Base-by-base conservation (phyloP, 2,888 invertebrate genomes). In the Chloroclysta siterata region DNA sequence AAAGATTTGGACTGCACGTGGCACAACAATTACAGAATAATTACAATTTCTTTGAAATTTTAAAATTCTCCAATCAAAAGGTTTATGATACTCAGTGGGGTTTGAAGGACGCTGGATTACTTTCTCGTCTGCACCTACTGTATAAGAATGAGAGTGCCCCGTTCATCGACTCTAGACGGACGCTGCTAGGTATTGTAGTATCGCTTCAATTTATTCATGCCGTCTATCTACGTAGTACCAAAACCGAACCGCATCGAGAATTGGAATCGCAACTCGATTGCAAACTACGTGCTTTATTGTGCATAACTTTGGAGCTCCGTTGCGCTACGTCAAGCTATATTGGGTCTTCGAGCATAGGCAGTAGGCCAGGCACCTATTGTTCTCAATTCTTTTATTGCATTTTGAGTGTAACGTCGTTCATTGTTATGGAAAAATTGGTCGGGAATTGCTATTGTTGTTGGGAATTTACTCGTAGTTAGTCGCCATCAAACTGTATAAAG, bases 121-220 rank as follows among this genome's bases (percentile, higher is more conserved):
- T 11, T 36, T 39, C n/a, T 39, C 2, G 14, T 22, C 44, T 46
- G n/a, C 51, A 15, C 14, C 36, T 54, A 15, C 54, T 60, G 60
- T 53, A 47, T 60, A 36, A 33, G 33, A 46, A 28, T 28, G 28
- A 60, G 29, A 51, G 29, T 46, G 36, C 29, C 11, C 36, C n/a
- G 48, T 22, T 53, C 36, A 33, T 59, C 50, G 50, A 47, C 53
- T 56, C 42, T 33, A 22, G 52, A 50, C 42, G 52, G 41, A 39
- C 42, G 51, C 29, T 39, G 39, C 54, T 54, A 54, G 53, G 59
- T 54, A 60, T 50, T 28, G 41, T 15, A 39, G 58, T 63, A 63
- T 54, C 58, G 54, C 36, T 71, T 73, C 78, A 76, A 78, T 81
- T 78, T 83, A 83, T 83, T 80, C 78, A 76, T 75, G 71, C 65